phyloP scores from a whole-genome alignment of 2,888 invertebrate species.

The Mimachlamys varia region DNA sequence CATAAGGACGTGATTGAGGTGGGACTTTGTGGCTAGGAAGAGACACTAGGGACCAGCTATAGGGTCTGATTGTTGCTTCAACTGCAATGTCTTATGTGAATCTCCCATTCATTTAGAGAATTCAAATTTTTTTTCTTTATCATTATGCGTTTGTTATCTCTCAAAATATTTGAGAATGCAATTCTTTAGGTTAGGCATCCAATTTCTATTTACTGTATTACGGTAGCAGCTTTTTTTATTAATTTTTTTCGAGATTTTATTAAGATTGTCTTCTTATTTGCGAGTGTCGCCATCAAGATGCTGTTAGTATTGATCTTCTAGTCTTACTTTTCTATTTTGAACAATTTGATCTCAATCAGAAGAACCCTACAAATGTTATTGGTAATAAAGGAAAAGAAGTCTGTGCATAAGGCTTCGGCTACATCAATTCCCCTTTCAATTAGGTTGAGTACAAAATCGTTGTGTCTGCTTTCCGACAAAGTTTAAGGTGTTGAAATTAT shows the following conservation, averaged over 20 bases:
- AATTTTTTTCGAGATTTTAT: not conserved
- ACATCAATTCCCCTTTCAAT: not conserved
- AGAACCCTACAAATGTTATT: not conserved
- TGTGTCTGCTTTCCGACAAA: not conserved
- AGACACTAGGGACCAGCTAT: not conserved
- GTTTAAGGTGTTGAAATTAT: not conserved
- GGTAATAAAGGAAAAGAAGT: not conserved
- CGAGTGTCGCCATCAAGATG: not conserved
- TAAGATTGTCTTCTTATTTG: not conserved
- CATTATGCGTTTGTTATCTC: not conserved
- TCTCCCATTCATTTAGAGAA: not conserved
- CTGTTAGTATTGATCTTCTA: not conserved
- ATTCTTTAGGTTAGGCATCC: not conserved
- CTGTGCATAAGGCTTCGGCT: not conserved
- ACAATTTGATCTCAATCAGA: not conserved
- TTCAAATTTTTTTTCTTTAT: not conserved
- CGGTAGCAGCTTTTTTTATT: no score
- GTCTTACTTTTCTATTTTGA: not conserved
- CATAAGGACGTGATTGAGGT: not conserved
- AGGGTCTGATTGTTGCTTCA: not conserved
- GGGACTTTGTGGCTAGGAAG: not conserved
- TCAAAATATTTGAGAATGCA: not conserved
- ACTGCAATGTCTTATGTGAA: not conserved
- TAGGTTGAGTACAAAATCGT: not conserved
- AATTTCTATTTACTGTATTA: constrained; percentile 9